Evolutionary conservation across 1,140 invertebrate species (phyloP), one percentile per base, ranked within the genome.

Genomic region (Galendromus occidentalis): DNA sequence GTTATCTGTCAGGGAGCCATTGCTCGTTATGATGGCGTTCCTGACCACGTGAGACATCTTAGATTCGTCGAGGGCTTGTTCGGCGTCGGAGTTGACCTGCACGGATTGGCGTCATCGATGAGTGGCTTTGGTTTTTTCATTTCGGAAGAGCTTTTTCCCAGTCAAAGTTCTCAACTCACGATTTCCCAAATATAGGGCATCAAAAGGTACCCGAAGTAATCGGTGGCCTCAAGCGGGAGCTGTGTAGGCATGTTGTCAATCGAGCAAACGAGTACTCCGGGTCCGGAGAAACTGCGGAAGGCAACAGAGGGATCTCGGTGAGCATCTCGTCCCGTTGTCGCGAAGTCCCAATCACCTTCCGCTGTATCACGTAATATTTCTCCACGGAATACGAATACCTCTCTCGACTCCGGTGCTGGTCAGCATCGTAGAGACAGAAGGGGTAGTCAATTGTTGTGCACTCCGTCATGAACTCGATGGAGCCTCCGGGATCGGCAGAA

Each of bases 181-280:
- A 98, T 95, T 68, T 97, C 88, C 63, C 83, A 76, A 0, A 90
- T 83, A 71, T 91, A 92, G 0, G 95, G 94, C 68, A 83, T 81
- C 0, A 99, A 78, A 0, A 97, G 79, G 72, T 93, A 87, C 1
- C 95, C 95, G 75, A 98, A 99, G 74, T 93, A 92, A 73, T 98
- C 93, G 0, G 95, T 98, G 0, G 94, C 85, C 75, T 99, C 95
- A 42, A 88, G 80, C 0, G 96, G 96, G 44, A 99, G 78, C 75
- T 99, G 96, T 0, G 96, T 98, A 1, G 96, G 96, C 95, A 99
- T 98, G 75, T 99, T 98, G 76, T 98, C 95, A 67, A 99, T 98
- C 4, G 91, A 95, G 74, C 96, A 99, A 1, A 99, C 92, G 55
- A 99, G 76, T 1, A 98, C 92, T 22, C 96, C 96, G 0, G 88